Base-by-base conservation (phyloP, 2,888 invertebrate genomes). In the Agrotis clavis region DNA sequence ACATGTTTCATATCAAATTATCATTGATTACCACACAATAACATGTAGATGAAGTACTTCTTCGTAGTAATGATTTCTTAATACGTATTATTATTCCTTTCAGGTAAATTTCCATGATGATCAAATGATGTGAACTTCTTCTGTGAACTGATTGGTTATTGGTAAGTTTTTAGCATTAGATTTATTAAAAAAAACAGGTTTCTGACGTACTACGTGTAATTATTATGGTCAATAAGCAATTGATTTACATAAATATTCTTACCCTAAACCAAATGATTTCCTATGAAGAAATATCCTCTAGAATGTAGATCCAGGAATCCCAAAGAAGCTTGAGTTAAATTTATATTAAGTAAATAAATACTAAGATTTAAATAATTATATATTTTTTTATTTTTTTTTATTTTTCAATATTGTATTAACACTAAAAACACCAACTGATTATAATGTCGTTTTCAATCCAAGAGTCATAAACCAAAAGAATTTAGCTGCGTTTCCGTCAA, bases 91-190 rank as follows among this genome's bases (percentile, higher is more conserved):
- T 14, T 25, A 16, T 19, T 7, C 25, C 35, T 83, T 82, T 51
- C 80, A 85, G 83, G 80, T 84, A 84, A 82, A 61, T 67, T 41
- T 41, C n/a, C 18, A 25, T 41, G 56, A 35, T n/a, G 1, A 61
- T 19, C 14, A 41, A 19, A 4, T 1, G 19, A 16, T 25, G 30
- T 25, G 4, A 41, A 11, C 41, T n/a, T n/a, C n/a, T n/a, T n/a
- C n/a, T n/a, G n/a, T n/a, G n/a, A 2, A 41, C 0, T 2, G 4
- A 4, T 13, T 35, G 18, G 5, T 4, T 21, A 18, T 30, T 47
- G 74, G 76, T 78, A 61, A 79, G 76, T 45, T 30, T 0, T 25
- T 14, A 48, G 7, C 45, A 19, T 6, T n/a, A 16, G 14, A 21
- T 3, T 47, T 4, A n/a, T n/a, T 4, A 61, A 50, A 51, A 21